Evolutionary conservation across 2,797 vertebrate species (phyloP), one percentile per base, ranked within the genome.

Genomic region (Sebastes oblongus): DNA sequence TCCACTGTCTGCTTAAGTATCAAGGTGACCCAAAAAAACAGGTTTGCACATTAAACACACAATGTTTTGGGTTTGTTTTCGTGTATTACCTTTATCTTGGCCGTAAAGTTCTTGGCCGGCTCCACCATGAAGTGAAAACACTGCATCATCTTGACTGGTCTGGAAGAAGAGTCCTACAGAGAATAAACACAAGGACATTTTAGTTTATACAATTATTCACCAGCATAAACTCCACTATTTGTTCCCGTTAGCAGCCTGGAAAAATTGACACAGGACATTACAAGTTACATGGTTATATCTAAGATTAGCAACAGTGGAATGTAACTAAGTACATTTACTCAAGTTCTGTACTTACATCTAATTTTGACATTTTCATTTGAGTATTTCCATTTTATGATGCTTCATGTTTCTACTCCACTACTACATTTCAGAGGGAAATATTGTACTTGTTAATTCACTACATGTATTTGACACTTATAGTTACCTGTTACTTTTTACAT

Each of bases 61-160:
- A 22, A 18, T 12, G 39, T 36, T 64, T 27, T 42, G 32, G 30
- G 32, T 2, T 68, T 1, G 22, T 24, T 69, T 62, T 34, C 34
- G 25, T 9, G 1, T 16, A 68, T 68, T 87, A 96, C 96, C 95
- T 96, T 96, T 62, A 96, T 90, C 86, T 95, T 95, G 83, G 93
- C 85, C 4, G 95, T 94, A 5, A 96, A 61, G 76, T 91, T 93
- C 86, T 96, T 96, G 87, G 93, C 94, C 39, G 96, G 96, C 78
- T 96, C 95, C 25, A 95, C 88, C 71, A 96, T 92, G 89, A 96
- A 96, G 86, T 96, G 95, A 82, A 96, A 95, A 92, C 96, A 96
- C 78, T 96, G 95, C 93, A 96, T 92, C 96, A 96, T 96, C 82
- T 77, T 95, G 91, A 59, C 84, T 66, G 86, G 2, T 59, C 54